Evolutionary conservation across 2,888 invertebrate species (phyloP), one percentile per base, ranked within the genome.

Genomic region (Watsonalla cultraria): DNA sequence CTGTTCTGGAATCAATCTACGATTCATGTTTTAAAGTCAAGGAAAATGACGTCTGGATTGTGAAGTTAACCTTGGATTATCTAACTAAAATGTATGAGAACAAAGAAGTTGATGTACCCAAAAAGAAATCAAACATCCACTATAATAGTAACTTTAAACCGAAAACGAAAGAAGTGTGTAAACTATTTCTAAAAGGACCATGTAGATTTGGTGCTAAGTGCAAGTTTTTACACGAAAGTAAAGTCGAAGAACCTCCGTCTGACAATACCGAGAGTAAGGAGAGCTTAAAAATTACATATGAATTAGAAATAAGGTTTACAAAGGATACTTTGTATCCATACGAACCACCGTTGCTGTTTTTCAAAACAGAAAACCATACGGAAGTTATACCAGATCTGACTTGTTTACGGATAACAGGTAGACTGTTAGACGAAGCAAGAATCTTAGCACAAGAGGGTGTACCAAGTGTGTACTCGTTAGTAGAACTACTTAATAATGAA

Each of bases 151-250:
- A 80, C 54, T 76, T 77, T 24, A 88, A 86, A 64, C 86, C 82
- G 49, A 92, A 92, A 77, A 87, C 83, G 65, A 92, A 90, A 82
- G 92, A 92, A 74, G 87, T 87, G 42, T 95, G 93, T 88, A 94
- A 92, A 73, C 92, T 93, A 71, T 94, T 92, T 81, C 76, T 91
- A 15, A 92, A 83, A 81, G 94, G 94, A 5, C 91, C 92, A 9
- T 96, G 96, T 77, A 93, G 93, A 72, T 96, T 92, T 82, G 95
- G 95, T 8, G 88, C 91, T 47, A 95, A 94, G 71, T 96, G 96
- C 81, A 92, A 93, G 70, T 96, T 95, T 86, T 91, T 92, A 33
- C 96, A 96, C 76, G 92, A 93, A 68, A 80, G 86, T 42, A 90
- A 92, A 48, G 78, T 82, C 24, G 80, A 80, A 55, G 77, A 72